Conservation (phyloP, 2,113 vertebrate species). For the Phycodurus eques region DNA sequence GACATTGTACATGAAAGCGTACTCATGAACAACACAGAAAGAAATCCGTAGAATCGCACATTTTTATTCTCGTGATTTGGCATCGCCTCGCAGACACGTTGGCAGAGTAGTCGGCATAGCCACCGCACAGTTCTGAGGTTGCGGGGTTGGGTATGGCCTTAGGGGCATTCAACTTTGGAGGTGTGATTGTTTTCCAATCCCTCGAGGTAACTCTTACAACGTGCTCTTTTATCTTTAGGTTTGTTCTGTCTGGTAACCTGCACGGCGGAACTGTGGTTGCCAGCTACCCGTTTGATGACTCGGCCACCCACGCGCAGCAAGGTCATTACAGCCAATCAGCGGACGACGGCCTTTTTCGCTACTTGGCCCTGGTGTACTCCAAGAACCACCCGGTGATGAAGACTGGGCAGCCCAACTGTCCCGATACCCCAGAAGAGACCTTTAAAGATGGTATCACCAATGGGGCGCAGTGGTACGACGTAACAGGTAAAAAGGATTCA, state of each 20-base stretch:
- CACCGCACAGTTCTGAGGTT: too few relatives aligned
- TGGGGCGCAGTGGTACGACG: constrained; percentile 92
- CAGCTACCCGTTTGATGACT: constrained; percentile 97
- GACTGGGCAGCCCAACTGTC: constrained; percentile 84
- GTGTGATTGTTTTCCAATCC: not conserved
- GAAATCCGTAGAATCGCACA: not conserved
- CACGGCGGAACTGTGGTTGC: constrained; percentile 95
- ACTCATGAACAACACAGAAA: not conserved
- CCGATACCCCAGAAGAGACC: constrained; percentile 69
- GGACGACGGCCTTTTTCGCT: constrained; percentile 86
- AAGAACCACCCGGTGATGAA: constrained; percentile 89
- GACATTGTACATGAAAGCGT: not conserved
- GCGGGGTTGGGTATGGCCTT: too few relatives aligned
- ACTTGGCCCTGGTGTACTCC: constrained; percentile 85
- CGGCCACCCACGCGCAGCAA: constrained; percentile 67
- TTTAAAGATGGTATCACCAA: constrained; percentile 93
- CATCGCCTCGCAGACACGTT: too few relatives aligned
- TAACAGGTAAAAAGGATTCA: constrained; percentile 77
- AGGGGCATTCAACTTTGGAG: not conserved
- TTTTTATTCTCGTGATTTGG: not conserved
- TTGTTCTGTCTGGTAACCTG: constrained; percentile 93
- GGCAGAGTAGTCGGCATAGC: not conserved
- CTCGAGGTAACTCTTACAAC: not conserved
- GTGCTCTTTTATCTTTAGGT: constrained; percentile 65
- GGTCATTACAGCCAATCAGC: constrained; percentile 85